A percentile compares a stretch with the other conserved stretches of the same genome.
These are phyloP conservation scores for Hypselothyrea guttata DNA, from an alignment of 2,888 invertebrate genomes.

Conservation along the genomic window DNA sequence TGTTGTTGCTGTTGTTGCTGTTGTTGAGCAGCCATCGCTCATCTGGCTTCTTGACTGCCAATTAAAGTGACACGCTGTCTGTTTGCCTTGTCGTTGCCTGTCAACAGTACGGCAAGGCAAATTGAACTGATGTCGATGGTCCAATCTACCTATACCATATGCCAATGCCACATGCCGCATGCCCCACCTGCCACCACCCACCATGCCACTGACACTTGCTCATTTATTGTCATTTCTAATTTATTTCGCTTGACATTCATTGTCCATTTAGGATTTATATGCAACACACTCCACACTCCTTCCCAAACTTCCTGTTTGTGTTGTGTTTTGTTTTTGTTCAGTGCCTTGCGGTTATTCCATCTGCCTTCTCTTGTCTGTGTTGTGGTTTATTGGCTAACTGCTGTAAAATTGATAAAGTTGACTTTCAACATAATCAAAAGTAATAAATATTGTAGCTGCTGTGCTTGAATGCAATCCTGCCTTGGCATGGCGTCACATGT, in stretches of 20 bases:
- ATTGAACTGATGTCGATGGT: slow-evolving; percentile 22
- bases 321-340: slow-evolving; percentile 12
- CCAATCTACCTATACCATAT: neutral
- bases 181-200: slow-evolving; percentile 4
- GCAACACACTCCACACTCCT: slow-evolving; percentile 38
- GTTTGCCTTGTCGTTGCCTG: slow-evolving; percentile 60
- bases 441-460: slow-evolving; percentile 76
- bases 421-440: slow-evolving; percentile 77
- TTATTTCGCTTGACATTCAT: slow-evolving; percentile 74
- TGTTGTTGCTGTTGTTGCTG: slow-evolving; percentile 6
- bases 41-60: slow-evolving; percentile 55
- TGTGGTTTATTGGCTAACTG: slow-evolving; percentile 75
- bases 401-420: slow-evolving; percentile 78
- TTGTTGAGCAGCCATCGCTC: slow-evolving; percentile 30
- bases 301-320: slow-evolving; percentile 37
- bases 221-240: slow-evolving; percentile 77
- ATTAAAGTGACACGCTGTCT: slow-evolving; percentile 61
- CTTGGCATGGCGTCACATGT: slow-evolving; percentile 61
- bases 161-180: neutral
- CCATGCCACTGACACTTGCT: slow-evolving; percentile 57
- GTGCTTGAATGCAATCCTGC: slow-evolving; percentile 68
- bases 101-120: slow-evolving; percentile 46
- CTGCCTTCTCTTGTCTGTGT: slow-evolving; percentile 20
- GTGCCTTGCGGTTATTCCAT: slow-evolving; percentile 34
- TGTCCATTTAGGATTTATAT: slow-evolving; percentile 75